These are phyloP conservation scores for Hylaeus anthracinus DNA, from an alignment of 1,140 invertebrate genomes.

Conservation along the genomic window DNA sequence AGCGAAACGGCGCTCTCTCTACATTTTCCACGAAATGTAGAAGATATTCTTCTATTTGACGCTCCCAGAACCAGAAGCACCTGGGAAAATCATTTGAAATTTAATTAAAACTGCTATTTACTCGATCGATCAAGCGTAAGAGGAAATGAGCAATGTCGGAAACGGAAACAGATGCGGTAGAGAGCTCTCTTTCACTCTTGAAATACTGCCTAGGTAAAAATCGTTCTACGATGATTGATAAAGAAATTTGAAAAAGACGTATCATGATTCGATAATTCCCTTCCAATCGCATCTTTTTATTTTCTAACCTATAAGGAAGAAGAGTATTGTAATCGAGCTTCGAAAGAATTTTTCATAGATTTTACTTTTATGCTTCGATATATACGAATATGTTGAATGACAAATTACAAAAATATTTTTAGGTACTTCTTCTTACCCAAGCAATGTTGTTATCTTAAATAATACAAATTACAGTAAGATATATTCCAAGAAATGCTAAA, in stretches of 20 bases:
- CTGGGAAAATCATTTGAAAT: constrained; percentile 64
- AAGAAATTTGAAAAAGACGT: constrained; percentile 63
- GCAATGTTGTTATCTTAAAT: no score
- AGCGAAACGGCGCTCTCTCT: neutral
- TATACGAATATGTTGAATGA: no score
- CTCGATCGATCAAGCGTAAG: constrained; percentile 42
- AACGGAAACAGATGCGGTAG: constrained; percentile 22
- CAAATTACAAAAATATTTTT: no score
- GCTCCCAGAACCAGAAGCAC: constrained; percentile 22
- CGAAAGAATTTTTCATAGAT: no score
- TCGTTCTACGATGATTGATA: constrained; percentile 65
- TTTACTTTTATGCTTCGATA: no score
- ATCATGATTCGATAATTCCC: constrained; percentile 21
- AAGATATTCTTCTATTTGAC: neutral
- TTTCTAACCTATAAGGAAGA: neutral
- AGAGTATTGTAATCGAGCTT: no score
- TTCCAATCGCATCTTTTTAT: constrained; percentile 17
- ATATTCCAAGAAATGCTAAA: no score
- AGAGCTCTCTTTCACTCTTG: constrained; percentile 27
- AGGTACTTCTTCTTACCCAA: no score
- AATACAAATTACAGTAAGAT: no score
- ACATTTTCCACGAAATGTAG: neutral
- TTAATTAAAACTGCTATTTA: constrained; percentile 72
- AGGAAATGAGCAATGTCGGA: constrained; percentile 19
- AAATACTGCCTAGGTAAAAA: constrained; percentile 51